phyloP scores from a whole-genome alignment of 1,140 invertebrate genomes.

The Drosophila sturtevanti region DNA sequence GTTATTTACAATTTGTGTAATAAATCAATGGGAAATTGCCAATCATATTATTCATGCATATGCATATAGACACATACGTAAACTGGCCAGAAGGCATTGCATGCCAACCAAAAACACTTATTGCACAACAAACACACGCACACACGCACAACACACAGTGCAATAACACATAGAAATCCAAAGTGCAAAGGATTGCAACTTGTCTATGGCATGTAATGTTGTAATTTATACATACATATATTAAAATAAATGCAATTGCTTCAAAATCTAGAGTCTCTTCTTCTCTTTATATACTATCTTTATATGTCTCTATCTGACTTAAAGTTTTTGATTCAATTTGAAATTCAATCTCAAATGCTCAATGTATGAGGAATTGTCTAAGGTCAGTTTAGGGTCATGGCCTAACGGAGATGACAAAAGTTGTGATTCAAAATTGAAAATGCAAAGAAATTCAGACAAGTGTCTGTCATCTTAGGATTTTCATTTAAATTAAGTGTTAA shows the following conservation, averaged over 20 bases:
- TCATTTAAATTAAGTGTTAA: not conserved
- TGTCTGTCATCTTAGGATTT: not conserved
- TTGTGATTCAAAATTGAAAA: not conserved
- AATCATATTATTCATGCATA: not conserved
- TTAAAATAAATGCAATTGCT: conserved; percentile 43
- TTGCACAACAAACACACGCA: conserved; percentile 7
- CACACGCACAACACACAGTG: not conserved
- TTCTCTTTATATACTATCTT: not conserved
- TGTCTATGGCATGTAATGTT: conserved; percentile 51
- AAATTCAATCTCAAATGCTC: conserved; percentile 38
- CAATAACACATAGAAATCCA: not conserved
- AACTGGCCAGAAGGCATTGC: conserved; percentile 15
- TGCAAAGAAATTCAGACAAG: not conserved
- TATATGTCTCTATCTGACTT: conserved; percentile 30
- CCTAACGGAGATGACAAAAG: not conserved
- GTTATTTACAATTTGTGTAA: conserved; percentile 8
- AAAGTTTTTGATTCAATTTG: not conserved
- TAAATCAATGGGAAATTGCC: conserved; percentile 13
- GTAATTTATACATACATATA: conserved; percentile 51
- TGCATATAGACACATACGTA: conserved; percentile 13
- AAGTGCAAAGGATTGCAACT: conserved; percentile 60
- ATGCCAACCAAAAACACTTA: conserved; percentile 18
- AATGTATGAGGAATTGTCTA: conserved; percentile 56
- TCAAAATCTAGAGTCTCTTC: conserved; percentile 30
- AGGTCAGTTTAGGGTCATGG: conserved; percentile 52